Evolutionary conservation across 2,113 vertebrate species (phyloP), one percentile per base, ranked within the genome.

Genomic region (Cyanoliseus patagonus): DNA sequence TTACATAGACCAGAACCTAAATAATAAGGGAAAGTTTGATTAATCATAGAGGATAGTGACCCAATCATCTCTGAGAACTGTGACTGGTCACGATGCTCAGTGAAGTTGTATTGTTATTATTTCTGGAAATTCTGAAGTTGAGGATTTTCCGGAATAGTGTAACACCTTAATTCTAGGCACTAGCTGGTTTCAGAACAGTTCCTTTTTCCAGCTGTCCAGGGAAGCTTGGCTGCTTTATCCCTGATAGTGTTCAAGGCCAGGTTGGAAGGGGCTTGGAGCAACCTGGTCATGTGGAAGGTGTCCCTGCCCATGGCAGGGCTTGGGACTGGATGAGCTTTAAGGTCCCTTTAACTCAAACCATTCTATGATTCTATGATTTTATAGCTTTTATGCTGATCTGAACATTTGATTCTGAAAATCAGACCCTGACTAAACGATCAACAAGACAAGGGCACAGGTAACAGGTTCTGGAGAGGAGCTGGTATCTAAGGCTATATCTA

Each of bases 131-230:
- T 33, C 23, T 85, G 46, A 83, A 75, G 18, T 7, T 44, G 37
- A 9, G 4, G 4, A 59, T 85, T 88, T 83, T 66, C 33, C 85
- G 37, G 13, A 84, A 35, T 61, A 46, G 49, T 89, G 16, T 28
- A 64, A 63, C 1, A 1, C 23, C n/a, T 82, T 73, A 18, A 66
- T 86, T 77, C 74, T 75, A 35, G 30, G 30, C 23, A 68, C 20
- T 39, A 72, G 27, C 1, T 13, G 1, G 25, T 92, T 83, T 81
- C 46, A 62, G 31, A 81, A 51, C 0, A 4, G 31, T 27, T 18
- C 13, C 2, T 1, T 72, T 91, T 68, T 0, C 37, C n/a, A 80
- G 13, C 1, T 9, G 57, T n/a, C 33, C 57, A 24, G 9, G 24
- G 33, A 59, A 35, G 57, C 57, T 59, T 35, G 57, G 33, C 33